phyloP scores from a whole-genome alignment of 2,888 invertebrate species.

The Tethea ocularis region DNA sequence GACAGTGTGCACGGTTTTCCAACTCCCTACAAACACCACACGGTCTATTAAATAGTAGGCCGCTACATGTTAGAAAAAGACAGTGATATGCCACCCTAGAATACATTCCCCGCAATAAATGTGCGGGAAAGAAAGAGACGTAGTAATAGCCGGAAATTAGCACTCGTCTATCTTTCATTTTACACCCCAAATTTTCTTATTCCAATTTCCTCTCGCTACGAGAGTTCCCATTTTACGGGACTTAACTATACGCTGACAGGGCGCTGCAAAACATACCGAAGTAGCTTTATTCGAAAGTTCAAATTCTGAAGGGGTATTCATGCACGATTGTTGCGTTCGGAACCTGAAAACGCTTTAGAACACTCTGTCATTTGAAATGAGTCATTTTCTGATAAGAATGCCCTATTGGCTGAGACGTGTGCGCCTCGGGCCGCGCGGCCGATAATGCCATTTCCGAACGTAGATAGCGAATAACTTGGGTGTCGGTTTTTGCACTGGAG shows the following conservation, averaged over 20 bases:
- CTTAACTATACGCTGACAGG: constrained; percentile 44
- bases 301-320: constrained; percentile 31
- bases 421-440: constrained; percentile 70
- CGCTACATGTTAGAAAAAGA: constrained; percentile 72
- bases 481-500: constrained; percentile 78
- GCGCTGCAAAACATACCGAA: constrained; percentile 36
- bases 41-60: constrained; percentile 57
- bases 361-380: constrained; percentile 87
- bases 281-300: constrained; percentile 28
- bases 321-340: constrained; percentile 55
- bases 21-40: constrained; percentile 42
- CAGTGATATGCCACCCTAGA: constrained; percentile 63
- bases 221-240: constrained; percentile 59
- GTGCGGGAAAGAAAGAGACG: constrained; percentile 82
- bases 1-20: constrained; percentile 28
- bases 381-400: constrained; percentile 89
- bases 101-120: constrained; percentile 74
- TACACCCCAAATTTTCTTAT: constrained; percentile 91
- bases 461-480: constrained; percentile 78
- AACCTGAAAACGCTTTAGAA: constrained; percentile 69
- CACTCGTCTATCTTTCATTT: constrained; percentile 90
- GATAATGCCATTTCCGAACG: constrained; percentile 82
- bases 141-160: constrained; percentile 87
- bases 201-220: constrained; percentile 86
- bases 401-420: constrained; percentile 84